Evolutionary conservation across 2,888 invertebrate species (phyloP).

Genomic region (Pherbina coryleti): DNA sequence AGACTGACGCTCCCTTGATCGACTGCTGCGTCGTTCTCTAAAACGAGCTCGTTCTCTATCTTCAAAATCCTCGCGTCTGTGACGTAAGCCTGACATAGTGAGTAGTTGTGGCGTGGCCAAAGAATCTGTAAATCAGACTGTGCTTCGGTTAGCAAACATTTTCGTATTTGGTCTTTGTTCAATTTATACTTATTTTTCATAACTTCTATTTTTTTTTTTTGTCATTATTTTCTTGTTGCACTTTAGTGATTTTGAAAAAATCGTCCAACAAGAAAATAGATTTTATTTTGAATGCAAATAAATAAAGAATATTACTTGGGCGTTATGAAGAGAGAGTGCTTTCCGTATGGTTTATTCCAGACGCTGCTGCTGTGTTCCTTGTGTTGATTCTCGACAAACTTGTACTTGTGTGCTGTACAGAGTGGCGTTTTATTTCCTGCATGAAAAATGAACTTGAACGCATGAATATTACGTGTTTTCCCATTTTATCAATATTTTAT

Average conservation of each 20-base stretch:
- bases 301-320: constrained; percentile 43
- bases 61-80: constrained; percentile 48
- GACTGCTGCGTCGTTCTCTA: constrained; percentile 46
- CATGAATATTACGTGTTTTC: constrained; percentile 55
- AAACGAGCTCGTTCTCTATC: constrained; percentile 47
- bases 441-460: constrained; percentile 60
- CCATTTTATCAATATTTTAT: constrained; percentile 43
- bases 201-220: constrained; percentile 31
- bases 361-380: constrained; percentile 42
- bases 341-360: constrained; percentile 22
- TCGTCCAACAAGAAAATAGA: constrained; percentile 32
- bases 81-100: constrained; percentile 52
- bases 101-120: constrained; percentile 10
- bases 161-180: constrained; percentile 13
- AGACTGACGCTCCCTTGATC: constrained; percentile 27
- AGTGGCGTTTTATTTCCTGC: constrained; percentile 60
- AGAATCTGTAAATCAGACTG: constrained; percentile 65
- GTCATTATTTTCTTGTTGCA: constrained; percentile 39
- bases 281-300: neutral
- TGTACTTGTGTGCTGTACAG: constrained; percentile 43
- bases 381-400: constrained; percentile 30
- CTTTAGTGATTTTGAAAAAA: constrained; percentile 25
- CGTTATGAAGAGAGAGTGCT: constrained; percentile 22
- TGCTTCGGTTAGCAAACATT: constrained; percentile 60
- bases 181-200: constrained; percentile 30